phyloP scores from a whole-genome alignment of 2,888 invertebrate genomes.

The Teinopalpus imperialis region DNA sequence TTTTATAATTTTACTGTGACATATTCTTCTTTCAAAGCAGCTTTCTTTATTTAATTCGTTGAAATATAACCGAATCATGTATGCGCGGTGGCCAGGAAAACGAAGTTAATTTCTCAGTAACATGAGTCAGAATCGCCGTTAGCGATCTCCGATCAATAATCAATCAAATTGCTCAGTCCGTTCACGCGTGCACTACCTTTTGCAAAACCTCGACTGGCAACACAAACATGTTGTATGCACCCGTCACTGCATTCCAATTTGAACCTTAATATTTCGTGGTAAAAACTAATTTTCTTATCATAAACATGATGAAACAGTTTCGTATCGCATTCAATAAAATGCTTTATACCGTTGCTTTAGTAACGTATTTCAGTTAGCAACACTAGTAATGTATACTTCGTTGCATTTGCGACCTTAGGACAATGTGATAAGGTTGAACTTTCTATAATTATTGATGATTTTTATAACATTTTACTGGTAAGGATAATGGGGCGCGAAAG shows the following conservation, averaged over 20 bases:
- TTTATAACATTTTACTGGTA: too few relatives aligned
- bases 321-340: neutral
- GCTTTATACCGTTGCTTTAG: neutral
- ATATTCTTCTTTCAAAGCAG: too few relatives aligned
- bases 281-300: neutral
- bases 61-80: conserved; percentile 1
- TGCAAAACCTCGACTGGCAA: conserved; percentile 1
- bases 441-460: too few relatives aligned
- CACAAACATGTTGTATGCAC: neutral
- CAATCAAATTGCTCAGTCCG: conserved; percentile 24
- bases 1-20: too few relatives aligned
- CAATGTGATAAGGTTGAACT: conserved; percentile 7
- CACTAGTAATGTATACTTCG: neutral
- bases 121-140: conserved; percentile 24
- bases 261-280: neutral
- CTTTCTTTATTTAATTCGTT: too few relatives aligned
- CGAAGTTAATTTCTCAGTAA: conserved; percentile 15
- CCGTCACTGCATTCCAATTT: neutral
- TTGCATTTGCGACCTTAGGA: conserved; percentile 24
- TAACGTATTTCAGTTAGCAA: neutral
- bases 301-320: neutral
- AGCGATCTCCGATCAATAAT: conserved; percentile 24
- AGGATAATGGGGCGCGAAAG: too few relatives aligned
- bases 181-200: conserved; percentile 21
- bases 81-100: conserved; percentile 7